Base-by-base conservation (phyloP, 1,140 invertebrate species). In the Calliopsis andreniformis region DNA sequence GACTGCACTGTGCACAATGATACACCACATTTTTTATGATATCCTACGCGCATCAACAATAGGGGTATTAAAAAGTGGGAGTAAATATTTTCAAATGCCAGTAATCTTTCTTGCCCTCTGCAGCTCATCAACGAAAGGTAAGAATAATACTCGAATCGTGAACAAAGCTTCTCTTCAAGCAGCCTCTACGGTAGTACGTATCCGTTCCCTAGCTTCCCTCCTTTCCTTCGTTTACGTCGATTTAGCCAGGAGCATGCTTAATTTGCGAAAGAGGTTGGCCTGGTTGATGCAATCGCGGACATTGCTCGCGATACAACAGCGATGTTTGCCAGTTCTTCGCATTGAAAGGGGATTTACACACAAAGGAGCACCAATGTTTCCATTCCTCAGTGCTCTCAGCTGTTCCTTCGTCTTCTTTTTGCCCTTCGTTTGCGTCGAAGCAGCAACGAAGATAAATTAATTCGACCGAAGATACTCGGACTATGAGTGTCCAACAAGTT, bases 351-450 rank as follows among this genome's bases (percentile, higher is more conserved):
- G 43, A 80, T 76, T 71, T 47, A 59, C 72, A 42, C 69, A 80
- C 78, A 76, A 71, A 71, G 63, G 47, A 58, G 43, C 53, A 66
- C 25, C 66, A 25, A 70, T 76, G 72, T 71, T 80, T 77, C 64
- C 72, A 80, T 80, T 80, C 72, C 51, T 66, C 68, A 47, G 53
- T 23, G 20, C 59, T 69, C 71, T n/a, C 62, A 72, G 23, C 25
- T 12, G 53, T 47, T 55, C 43, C 59, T n/a, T 47, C 39, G 18
- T 14, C 28, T 8, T 10, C 55, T 25, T 58, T 39, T 23, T 20
- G 14, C 28, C 68, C 23, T 18, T 10, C n/a, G n/a, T n/a, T 69
- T 47, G 55, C 12, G 43, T 70, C 55, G 68, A 23, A 18, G 20
- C 3, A 49, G 16, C 14, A 59, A 59, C 42, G 32, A 20, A 47